A percentile compares a stretch with the other conserved stretches of the same genome.
Evolutionary conservation across 2,888 invertebrate genomes (phyloP).

Genomic region (Trimorus sp.): DNA sequence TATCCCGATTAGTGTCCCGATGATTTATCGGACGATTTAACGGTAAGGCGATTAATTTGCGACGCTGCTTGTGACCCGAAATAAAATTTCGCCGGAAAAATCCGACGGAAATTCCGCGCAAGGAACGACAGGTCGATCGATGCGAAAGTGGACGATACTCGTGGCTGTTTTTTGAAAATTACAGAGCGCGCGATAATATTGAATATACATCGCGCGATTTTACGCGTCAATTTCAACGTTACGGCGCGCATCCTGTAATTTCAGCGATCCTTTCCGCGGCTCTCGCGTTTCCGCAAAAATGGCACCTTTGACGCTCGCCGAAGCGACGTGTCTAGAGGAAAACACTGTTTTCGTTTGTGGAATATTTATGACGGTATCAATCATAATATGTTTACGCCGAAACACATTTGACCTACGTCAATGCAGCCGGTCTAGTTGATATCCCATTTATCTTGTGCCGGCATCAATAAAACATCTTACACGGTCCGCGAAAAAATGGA

Average conservation of each 20-base stretch:
- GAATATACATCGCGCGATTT: constrained; percentile 33
- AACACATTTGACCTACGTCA: constrained; percentile 44
- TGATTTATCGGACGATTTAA: too few species aligned
- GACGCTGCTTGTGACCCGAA: too few species aligned
- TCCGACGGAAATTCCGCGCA: not conserved
- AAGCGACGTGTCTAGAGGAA: not conserved
- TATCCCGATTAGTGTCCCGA: too few species aligned
- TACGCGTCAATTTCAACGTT: constrained; percentile 35
- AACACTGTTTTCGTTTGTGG: constrained; percentile 1
- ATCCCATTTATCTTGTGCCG: constrained; percentile 41
- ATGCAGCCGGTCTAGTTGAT: constrained; percentile 36
- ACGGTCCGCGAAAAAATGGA: constrained; percentile 19
- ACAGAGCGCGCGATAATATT: constrained; percentile 20
- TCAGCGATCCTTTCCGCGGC: not conserved
- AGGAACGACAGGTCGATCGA: constrained; percentile 13
- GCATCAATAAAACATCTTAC: constrained; percentile 35
- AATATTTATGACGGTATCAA: constrained; percentile 50
- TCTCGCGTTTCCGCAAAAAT: not conserved
- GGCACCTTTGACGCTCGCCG: not conserved
- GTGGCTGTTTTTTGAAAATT: too few species aligned
- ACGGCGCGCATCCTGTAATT: constrained; percentile 25
- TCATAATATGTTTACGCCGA: constrained; percentile 34
- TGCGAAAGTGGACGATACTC: too few species aligned
- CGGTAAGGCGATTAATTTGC: too few species aligned
- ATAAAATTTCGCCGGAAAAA: too few species aligned